Evolutionary conservation across 2,797 vertebrate species (phyloP), one percentile per base, ranked within the genome.

Genomic region (Periparus ater): DNA sequence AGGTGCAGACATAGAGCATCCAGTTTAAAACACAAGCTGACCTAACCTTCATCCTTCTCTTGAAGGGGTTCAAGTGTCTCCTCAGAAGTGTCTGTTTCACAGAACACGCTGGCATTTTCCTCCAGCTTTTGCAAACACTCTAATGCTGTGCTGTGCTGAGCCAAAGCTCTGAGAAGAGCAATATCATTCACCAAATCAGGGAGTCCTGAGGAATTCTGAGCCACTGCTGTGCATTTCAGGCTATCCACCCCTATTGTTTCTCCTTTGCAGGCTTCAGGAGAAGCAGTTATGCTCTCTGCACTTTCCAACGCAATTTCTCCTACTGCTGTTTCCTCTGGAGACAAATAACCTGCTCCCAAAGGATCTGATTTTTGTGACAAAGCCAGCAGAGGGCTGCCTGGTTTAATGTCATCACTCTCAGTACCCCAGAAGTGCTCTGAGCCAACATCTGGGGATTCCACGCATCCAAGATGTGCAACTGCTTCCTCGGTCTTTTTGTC

Each of bases 131-230:
- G 94, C 79, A 98, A 95, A 79, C 97, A 97, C 92, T 98, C 98
- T 94, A 98, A 92, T 47, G 97, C 97, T 40, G 96, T 98, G 72
- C 89, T 97, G 29, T 97, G 97, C 71, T 97, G 94, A 58, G 97
- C 95, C 82, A 98, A 79, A 86, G 97, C 97, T 86, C 95, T 96
- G 62, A 98, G 60, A 34, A 98, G 90, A 34, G 91, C 87, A 2
- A 98, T 91, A n/a, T 61, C 65, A 48, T 95, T 96, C 94, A 67
- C 82, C 78, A 96, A 38, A 51, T 47, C 48, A 29, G 87, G 72
- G 78, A 92, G 61, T 45, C 57, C 55, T 73, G 89, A 89, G 70
- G 80, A 95, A 80, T 67, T 91, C 48, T 87, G 85, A 94, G 71
- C 48, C 63, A 34, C 30, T 76, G 54, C 62, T 29, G 21, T 44